phyloP scores from a whole-genome alignment of 2,888 invertebrate species.

The Drosophila putrida region DNA sequence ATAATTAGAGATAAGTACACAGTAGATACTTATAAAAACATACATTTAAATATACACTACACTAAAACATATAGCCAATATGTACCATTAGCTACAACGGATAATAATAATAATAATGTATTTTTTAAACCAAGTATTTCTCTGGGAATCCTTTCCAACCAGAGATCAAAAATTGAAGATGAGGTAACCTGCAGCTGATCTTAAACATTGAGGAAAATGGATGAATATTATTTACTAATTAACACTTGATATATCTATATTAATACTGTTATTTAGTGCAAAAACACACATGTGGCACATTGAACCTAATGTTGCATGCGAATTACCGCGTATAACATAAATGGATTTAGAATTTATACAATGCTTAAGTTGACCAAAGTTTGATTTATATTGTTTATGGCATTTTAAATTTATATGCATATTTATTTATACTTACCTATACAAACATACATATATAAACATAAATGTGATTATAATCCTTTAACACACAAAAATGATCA shows the following conservation, averaged over 20 bases:
- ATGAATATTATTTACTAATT: constrained; percentile 22
- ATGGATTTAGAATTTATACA: constrained; percentile 76
- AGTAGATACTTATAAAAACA: constrained; percentile 21
- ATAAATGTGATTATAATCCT: constrained; percentile 73
- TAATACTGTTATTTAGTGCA: constrained; percentile 71
- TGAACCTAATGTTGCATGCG: constrained; percentile 27
- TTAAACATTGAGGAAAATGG: constrained; percentile 1
- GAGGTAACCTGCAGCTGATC: constrained; percentile 28
- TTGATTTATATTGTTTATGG: constrained; percentile 74
- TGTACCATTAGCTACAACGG: constrained; percentile 22
- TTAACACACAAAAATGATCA: constrained; percentile 59
- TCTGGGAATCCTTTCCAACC: constrained; percentile 43
- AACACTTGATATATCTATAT: constrained; percentile 24
- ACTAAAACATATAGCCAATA: constrained; percentile 31
- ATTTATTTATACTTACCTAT: constrained; percentile 38
- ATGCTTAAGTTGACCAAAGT: constrained; percentile 76
- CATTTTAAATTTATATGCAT: constrained; percentile 60
- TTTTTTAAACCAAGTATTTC: constrained; percentile 74
- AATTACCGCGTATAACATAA: constrained; percentile 1
- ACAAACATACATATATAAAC: constrained; percentile 28
- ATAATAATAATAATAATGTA: constrained; percentile 50
- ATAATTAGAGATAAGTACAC: constrained; percentile 17
- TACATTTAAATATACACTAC: constrained; percentile 5
- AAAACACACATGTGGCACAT: constrained; percentile 20
- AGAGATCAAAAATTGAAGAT: constrained; percentile 29